These are phyloP conservation scores for Trichopoda pennipes DNA, from an alignment of 2,888 invertebrate genomes.

Conservation along the genomic window DNA sequence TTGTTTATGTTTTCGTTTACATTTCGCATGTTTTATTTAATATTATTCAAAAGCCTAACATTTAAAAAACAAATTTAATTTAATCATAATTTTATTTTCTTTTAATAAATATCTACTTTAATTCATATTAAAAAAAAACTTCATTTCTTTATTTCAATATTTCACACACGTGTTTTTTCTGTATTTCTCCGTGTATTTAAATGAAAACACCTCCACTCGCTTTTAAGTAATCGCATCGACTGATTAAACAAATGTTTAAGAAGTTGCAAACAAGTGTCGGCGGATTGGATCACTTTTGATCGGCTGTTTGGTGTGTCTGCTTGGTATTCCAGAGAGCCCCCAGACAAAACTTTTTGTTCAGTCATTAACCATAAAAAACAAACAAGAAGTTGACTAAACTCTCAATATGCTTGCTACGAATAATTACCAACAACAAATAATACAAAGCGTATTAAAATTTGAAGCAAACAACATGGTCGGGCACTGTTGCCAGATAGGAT, in stretches of 20 bases:
- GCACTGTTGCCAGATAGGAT: conserved; percentile 8
- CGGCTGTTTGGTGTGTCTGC: conserved; percentile 17
- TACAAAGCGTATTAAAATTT: conserved; percentile 47
- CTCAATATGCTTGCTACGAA: conserved; percentile 19
- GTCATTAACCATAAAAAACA: conserved; percentile 27
- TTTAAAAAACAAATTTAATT: too few relatives aligned
- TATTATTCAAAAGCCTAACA: too few relatives aligned
- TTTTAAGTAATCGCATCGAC: conserved; percentile 81
- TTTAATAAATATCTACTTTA: conserved; percentile 23
- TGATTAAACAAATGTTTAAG: conserved; percentile 77
- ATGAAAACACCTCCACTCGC: conserved; percentile 80
- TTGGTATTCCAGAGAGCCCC: conserved; percentile 51
- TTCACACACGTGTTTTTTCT: conserved; percentile 69
- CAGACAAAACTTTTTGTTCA: conserved; percentile 35
- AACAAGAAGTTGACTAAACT: conserved; percentile 66
- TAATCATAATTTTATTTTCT: neutral
- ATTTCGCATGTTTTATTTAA: too few relatives aligned
- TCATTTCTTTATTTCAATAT: conserved; percentile 44
- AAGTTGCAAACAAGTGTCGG: conserved; percentile 78
- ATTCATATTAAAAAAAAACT: conserved; percentile 37
- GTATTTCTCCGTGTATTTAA: conserved; percentile 68
- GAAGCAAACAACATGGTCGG: conserved; percentile 17
- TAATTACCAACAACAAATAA: conserved; percentile 40
- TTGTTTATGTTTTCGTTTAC: too few relatives aligned
- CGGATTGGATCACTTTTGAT: conserved; percentile 42